phyloP scores from a whole-genome alignment of 2,888 invertebrate genomes.

The Nemotelus nigrinus region DNA sequence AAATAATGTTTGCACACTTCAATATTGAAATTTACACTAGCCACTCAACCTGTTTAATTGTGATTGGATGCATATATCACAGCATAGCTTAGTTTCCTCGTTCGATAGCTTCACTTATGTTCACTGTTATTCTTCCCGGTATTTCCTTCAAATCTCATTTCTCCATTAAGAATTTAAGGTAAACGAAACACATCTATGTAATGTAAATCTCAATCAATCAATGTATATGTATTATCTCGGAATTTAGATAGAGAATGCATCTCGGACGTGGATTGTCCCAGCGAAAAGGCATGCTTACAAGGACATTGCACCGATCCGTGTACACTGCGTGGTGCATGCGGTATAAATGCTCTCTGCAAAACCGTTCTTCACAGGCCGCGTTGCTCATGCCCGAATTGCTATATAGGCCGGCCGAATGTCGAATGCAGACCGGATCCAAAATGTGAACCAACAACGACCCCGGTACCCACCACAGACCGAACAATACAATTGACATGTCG shows the following conservation, averaged over 20 bases:
- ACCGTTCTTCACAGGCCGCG: conserved; percentile 85
- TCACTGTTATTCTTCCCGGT: no score
- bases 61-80: no score
- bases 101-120: no score
- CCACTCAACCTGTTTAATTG: no score
- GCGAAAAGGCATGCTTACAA: conserved; percentile 91
- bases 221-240: conserved; percentile 49
- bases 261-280: conserved; percentile 90
- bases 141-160: no score
- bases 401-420: conserved; percentile 82
- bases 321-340: conserved; percentile 87
- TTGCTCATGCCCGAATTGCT: conserved; percentile 89
- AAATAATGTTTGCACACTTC: no score
- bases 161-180: no score
- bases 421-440: conserved; percentile 83
- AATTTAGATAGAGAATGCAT: conserved; percentile 85
- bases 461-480: conserved; percentile 67
- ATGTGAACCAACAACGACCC: conserved; percentile 74
- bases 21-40: no score
- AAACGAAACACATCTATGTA: no score
- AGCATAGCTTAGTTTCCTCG: no score
- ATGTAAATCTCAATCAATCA: conserved; percentile 10
- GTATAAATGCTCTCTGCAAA: conserved; percentile 87
- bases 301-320: conserved; percentile 92
- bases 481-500: conserved; percentile 71